Conservation (phyloP, 2,113 vertebrate species). For the Lophius piscatorius region DNA sequence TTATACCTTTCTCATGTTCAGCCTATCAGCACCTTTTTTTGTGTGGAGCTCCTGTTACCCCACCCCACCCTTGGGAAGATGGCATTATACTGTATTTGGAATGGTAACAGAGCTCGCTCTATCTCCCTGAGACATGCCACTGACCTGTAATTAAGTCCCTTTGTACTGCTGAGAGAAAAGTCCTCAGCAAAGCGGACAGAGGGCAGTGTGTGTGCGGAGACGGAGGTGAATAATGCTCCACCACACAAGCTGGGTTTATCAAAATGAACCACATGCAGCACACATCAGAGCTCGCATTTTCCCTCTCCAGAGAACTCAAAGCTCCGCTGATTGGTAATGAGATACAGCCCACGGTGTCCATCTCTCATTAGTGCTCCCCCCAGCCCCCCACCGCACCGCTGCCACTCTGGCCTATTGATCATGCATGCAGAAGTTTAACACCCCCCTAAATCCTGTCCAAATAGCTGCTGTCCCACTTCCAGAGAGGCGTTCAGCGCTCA, state of each 20-base stretch:
- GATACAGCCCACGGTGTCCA: constrained; percentile 67
- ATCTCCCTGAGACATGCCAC: constrained; percentile 75
- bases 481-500: constrained; percentile 10
- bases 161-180: constrained; percentile 72
- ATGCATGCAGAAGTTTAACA: constrained; percentile 84
- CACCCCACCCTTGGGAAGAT: constrained; percentile 77
- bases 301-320: constrained; percentile 60
- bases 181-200: constrained; percentile 68
- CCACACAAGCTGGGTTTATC: constrained; percentile 71
- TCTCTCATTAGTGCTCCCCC: constrained; percentile 63
- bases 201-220: constrained; percentile 72
- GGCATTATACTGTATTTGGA: constrained; percentile 79
- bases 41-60: constrained; percentile 71
- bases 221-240: constrained; percentile 68
- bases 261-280: constrained; percentile 68
- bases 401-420: constrained; percentile 81
- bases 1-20: constrained; percentile 71
- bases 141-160: constrained; percentile 80
- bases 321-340: constrained; percentile 73
- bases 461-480: constrained; percentile 72
- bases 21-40: constrained; percentile 77
- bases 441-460: constrained; percentile 77
- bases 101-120: constrained; percentile 77
- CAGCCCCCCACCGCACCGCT: constrained; percentile 11
- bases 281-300: constrained; percentile 54